A percentile compares a stretch with the other conserved stretches of the same genome.
phyloP scores from a whole-genome alignment of 2,797 vertebrate species.

The Manis crassicaudata region DNA sequence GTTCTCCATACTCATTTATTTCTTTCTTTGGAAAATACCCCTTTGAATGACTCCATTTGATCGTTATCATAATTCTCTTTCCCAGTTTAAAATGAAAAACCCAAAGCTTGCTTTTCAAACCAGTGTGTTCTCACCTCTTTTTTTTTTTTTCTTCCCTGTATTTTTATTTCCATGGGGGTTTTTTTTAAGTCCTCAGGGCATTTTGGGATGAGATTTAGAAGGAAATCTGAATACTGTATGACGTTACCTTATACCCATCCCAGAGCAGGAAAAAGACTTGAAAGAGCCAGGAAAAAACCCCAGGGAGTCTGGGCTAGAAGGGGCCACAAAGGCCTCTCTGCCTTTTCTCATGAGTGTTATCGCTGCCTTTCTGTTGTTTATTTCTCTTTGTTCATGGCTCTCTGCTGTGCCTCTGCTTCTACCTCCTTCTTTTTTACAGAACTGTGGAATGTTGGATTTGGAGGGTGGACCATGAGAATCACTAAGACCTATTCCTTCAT shows the following conservation, averaged over 20 bases:
- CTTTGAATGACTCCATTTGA: constrained; percentile 40
- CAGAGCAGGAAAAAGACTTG: constrained; percentile 45
- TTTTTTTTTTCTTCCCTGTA: background rate
- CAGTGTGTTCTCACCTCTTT: background rate
- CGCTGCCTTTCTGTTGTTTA: constrained; percentile 6
- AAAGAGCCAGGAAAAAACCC: constrained; percentile 33
- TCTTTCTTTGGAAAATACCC: constrained; percentile 47
- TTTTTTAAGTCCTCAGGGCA: constrained; percentile 51
- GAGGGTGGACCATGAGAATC: background rate
- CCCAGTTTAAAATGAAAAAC: constrained; percentile 49
- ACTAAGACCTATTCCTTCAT: background rate
- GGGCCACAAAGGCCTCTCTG: constrained; percentile 57
- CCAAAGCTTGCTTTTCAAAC: background rate
- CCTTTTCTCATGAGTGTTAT: background rate
- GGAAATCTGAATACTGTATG: constrained; percentile 53
- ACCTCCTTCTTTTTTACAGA: background rate
- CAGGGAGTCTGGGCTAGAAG: constrained; percentile 47
- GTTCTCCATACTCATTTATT: background rate
- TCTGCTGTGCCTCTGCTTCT: background rate
- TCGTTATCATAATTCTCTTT: constrained; percentile 46
- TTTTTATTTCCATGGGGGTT: constrained; percentile 64
- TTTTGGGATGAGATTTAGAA: constrained; percentile 65
- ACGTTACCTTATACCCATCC: constrained; percentile 60
- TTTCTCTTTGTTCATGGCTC: background rate
- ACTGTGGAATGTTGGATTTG: background rate